These are phyloP conservation scores for Halcyon senegalensis DNA, from an alignment of 2,113 vertebrate genomes.

Conservation along the genomic window DNA sequence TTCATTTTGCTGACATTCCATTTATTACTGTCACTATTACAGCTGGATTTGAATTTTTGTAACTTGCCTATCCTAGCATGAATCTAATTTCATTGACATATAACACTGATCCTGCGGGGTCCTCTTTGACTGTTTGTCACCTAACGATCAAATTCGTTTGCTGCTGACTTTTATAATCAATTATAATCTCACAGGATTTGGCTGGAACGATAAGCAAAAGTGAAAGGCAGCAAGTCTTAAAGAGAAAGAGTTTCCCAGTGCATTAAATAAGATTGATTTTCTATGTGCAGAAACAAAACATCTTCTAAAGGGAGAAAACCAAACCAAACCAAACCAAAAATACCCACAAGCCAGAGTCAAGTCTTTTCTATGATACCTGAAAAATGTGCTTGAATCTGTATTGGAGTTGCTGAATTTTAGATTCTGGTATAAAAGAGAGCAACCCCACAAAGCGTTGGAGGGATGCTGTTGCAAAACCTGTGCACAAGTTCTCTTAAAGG, in stretches of 20 bases:
- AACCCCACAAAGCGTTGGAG: not conserved
- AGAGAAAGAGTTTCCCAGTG: not conserved
- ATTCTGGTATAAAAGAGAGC: not conserved
- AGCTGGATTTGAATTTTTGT: constrained; percentile 41
- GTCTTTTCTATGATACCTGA: not conserved
- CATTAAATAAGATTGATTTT: constrained; percentile 19
- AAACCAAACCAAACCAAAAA: not conserved
- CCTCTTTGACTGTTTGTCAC: constrained; percentile 41
- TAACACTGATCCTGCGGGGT: constrained; percentile 38
- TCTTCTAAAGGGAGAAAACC: not conserved
- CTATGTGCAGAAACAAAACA: constrained; percentile 7
- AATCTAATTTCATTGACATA: constrained; percentile 44
- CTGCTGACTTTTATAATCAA: constrained; percentile 61
- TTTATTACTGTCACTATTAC: constrained; percentile 45
- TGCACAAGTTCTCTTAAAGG: not conserved
- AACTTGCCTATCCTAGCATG: constrained; percentile 30
- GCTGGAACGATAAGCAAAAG: constrained; percentile 42
- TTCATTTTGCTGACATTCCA: constrained; percentile 55
- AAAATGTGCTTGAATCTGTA: not conserved
- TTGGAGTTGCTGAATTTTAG: not conserved
- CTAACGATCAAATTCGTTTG: constrained; percentile 38
- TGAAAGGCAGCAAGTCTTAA: constrained; percentile 2
- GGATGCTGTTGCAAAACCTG: not conserved
- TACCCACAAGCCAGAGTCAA: not conserved
- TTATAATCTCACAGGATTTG: constrained; percentile 49